Percentiles rank a stretch among this genome's conserved stretches.
Evolutionary conservation across 2,888 invertebrate species (phyloP).

Genomic region (Sinelater perroti): DNA sequence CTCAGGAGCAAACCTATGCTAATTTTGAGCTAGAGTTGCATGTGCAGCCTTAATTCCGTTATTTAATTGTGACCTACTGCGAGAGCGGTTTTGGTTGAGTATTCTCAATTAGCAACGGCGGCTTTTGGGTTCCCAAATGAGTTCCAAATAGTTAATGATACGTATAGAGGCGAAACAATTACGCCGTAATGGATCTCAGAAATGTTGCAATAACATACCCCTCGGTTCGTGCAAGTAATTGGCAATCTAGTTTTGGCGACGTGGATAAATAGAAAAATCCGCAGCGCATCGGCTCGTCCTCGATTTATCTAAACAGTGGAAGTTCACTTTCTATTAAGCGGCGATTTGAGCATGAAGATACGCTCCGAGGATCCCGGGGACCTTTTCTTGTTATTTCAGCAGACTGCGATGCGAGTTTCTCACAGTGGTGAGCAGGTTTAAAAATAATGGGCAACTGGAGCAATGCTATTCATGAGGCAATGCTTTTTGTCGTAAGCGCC

Average conservation of each 20-base stretch:
- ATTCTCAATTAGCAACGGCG: too few relatives aligned
- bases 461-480: not conserved
- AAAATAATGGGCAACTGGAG: not conserved
- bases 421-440: not conserved
- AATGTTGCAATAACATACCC: too few relatives aligned
- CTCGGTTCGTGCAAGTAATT: not conserved
- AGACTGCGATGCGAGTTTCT: slow-evolving; percentile 2
- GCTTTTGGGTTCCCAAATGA: too few relatives aligned
- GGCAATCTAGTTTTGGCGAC: not conserved
- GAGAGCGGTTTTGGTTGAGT: too few relatives aligned
- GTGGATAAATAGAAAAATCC: not conserved
- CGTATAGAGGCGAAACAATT: too few relatives aligned
- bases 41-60: too few relatives aligned
- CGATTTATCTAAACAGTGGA: slow-evolving; percentile 7
- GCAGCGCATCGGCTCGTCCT: slow-evolving; percentile 2
- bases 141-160: too few relatives aligned
- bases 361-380: slow-evolving; percentile 3
- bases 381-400: slow-evolving; percentile 8
- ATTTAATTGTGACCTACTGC: too few relatives aligned
- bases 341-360: slow-evolving; percentile 4
- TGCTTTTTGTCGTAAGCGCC: too few relatives aligned
- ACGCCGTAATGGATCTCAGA: too few relatives aligned
- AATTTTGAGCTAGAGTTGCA: too few relatives aligned
- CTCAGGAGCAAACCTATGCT: too few relatives aligned
- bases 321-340: slow-evolving; percentile 14